Conservation (phyloP, 2,888 invertebrate species). For the Drosophila dives region DNA sequence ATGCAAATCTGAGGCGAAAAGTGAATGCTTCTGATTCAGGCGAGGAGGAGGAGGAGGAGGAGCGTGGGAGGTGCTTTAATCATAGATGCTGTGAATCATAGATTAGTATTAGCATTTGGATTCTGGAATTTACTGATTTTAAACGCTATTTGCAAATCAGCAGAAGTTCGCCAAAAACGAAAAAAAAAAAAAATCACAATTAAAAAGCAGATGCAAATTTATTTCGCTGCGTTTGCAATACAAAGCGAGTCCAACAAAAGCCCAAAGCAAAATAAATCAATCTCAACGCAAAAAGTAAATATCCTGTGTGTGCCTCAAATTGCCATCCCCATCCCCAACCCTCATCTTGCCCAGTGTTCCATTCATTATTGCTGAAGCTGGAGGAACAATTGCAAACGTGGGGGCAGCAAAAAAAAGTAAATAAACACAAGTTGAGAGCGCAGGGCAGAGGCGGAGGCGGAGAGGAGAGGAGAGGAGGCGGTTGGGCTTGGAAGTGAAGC, state of each 20-base stretch:
- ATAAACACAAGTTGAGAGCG: conserved; percentile 62
- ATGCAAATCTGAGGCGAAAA: conserved; percentile 52
- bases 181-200: background rate
- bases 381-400: conserved; percentile 35
- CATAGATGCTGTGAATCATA: conserved; percentile 1
- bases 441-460: conserved; percentile 10
- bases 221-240: conserved; percentile 61
- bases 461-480: background rate
- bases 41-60: conserved; percentile 23
- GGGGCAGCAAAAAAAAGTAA: conserved; percentile 55
- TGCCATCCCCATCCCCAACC: background rate
- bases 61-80: conserved; percentile 25
- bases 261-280: conserved; percentile 71
- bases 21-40: conserved; percentile 26
- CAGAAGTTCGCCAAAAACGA: background rate
- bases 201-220: conserved; percentile 48
- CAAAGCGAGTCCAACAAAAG: conserved; percentile 45
- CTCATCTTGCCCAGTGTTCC: conserved; percentile 8
- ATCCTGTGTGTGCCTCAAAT: conserved; percentile 56
- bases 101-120: conserved; percentile 39
- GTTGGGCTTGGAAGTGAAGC: background rate
- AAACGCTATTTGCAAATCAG: conserved; percentile 21
- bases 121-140: conserved; percentile 15
- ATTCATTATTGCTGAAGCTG: conserved; percentile 54
- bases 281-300: conserved; percentile 69